Base-by-base conservation (phyloP, 2,113 vertebrate species). In the Lampris megalopsis region DNA sequence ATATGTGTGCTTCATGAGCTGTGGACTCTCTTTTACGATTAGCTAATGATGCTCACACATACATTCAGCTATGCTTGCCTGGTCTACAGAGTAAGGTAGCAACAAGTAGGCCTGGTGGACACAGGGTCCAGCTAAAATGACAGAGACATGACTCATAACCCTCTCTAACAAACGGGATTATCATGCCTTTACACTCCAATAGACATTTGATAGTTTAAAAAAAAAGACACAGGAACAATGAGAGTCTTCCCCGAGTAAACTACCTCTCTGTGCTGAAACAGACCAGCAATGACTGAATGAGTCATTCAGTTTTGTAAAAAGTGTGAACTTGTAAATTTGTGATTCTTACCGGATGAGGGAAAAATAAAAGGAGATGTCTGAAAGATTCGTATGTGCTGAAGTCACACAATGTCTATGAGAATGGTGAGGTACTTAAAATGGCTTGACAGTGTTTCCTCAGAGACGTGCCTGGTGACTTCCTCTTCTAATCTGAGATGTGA, bases 181-280 rank as follows among this genome's bases (percentile, higher is more conserved):
- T 76, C 89, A 82, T 90, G 53, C 88, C 92, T 66, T 86, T 79
- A 86, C 88, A 86, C 85, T 68, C 81, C 81, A 83, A 59, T 43
- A 47, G 52, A 50, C 73, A 73, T 65, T 47, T 57, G 50, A 80
- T 63, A 36, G 80, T 70, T 45, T 1, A n/a, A 38, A 6, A 47
- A 49, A 81, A 79, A 80, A 75, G 42, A 60, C 3, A 6, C 53
- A 68, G 59, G 64, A 59, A 69, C 75, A 76, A 83, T 78, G 63
- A 75, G 24, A 74, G 49, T 69, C 47, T 76, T 50, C 11, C 67
- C 56, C 72, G 83, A 40, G 75, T 68, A 65, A 80, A 71, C 71
- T 71, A 64, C 78, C 24, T 24, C 24, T 24, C 24, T 24, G 24
- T 24, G 24, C 24, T 75, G 50, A 1, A 73, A 76, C 52, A 86